These are phyloP conservation scores for Drosophila tani DNA, from an alignment of 1,140 invertebrate genomes.

Conservation along the genomic window DNA sequence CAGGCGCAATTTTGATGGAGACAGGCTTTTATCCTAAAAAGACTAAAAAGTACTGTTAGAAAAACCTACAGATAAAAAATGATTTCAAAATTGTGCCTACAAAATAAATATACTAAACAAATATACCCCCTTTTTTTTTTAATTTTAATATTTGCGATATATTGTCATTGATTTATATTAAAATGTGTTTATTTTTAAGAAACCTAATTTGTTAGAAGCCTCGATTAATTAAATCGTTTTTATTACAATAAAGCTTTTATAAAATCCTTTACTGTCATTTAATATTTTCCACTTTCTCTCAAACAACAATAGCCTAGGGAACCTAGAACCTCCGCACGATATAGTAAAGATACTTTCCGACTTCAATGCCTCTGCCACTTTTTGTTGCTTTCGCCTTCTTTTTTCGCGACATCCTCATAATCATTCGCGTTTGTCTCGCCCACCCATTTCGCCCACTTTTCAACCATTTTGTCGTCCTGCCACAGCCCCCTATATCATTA, in stretches of 20 bases:
- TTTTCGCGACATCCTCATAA: conserved; percentile 52
- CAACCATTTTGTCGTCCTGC: conserved; percentile 12
- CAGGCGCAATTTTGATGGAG: neutral
- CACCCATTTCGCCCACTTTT: neutral
- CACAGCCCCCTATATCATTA: conserved; percentile 45
- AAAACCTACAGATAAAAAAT: neutral
- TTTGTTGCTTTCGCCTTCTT: conserved; percentile 28
- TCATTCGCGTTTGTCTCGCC: conserved; percentile 30
- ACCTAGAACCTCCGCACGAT: neutral
- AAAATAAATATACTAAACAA: neutral
- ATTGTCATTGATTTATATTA: neutral
- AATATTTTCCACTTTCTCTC: neutral
- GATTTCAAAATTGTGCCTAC: neutral
- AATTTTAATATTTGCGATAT: neutral
- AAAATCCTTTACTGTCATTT: neutral
- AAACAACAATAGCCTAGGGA: neutral
- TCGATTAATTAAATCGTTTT: neutral
- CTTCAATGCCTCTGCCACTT: conserved; percentile 25
- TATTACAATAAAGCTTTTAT: neutral
- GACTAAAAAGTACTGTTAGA: neutral
- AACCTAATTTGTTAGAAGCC: no score
- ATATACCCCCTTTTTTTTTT: no score
- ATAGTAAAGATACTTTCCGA: neutral
- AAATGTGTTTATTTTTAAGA: neutral
- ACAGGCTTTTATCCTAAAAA: neutral